phyloP scores from a whole-genome alignment of 2,797 vertebrate species.

The Bucorvus abyssinicus region DNA sequence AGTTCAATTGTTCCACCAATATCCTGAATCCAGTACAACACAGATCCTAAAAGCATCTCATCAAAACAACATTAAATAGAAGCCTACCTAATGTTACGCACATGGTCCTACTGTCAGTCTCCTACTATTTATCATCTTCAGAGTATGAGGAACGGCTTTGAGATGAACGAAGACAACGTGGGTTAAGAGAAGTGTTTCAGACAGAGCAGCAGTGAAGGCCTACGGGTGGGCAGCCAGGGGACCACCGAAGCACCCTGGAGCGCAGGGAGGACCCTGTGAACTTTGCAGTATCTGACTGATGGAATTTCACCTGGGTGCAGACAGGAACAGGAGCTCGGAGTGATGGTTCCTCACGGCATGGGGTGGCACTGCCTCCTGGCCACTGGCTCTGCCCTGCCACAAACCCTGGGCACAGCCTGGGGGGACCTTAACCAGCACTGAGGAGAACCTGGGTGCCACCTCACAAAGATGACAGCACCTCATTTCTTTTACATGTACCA shows the following conservation, averaged over 20 bases:
- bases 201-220: fast-evolving
- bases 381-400: not conserved
- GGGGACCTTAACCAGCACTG: not conserved
- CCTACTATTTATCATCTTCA: not conserved
- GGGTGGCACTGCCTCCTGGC: not conserved
- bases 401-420: not conserved
- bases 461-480: not conserved
- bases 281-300: not conserved
- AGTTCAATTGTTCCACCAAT: not conserved
- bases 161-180: not conserved
- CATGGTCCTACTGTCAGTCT: not conserved
- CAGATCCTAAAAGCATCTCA: not conserved
- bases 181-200: not conserved
- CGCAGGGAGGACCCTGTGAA: not conserved
- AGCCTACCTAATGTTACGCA: not conserved
- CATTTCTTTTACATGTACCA: not conserved
- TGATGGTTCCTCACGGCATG: fast-evolving
- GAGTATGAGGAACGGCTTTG: not conserved
- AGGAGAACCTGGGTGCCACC: not conserved
- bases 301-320: not conserved
- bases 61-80: not conserved
- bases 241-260: not conserved
- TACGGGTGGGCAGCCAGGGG: not conserved
- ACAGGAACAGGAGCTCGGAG: fast-evolving
- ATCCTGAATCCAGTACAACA: conserved; percentile 17